phyloP scores from a whole-genome alignment of 2,888 invertebrate genomes.

The Limenitis camilla region DNA sequence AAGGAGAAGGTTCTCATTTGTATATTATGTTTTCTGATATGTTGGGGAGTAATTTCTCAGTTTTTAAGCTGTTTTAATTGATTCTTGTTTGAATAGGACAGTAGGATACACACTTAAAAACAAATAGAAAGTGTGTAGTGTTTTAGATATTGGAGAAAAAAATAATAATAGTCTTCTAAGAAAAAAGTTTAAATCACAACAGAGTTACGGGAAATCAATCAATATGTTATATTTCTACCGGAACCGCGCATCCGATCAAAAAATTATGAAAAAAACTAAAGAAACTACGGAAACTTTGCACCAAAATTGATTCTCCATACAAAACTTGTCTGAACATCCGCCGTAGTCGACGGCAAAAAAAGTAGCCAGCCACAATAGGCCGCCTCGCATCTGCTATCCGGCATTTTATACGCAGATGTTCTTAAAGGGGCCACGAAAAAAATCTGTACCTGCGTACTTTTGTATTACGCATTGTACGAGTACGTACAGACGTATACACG shows the following conservation, averaged over 20 bases:
- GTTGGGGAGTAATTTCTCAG: too few species aligned
- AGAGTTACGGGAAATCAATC: constrained; percentile 4
- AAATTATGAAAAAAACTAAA: constrained; percentile 36
- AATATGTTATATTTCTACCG: constrained; percentile 16
- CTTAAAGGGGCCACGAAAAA: constrained; percentile 40
- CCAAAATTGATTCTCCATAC: constrained; percentile 48
- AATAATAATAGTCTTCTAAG: too few species aligned
- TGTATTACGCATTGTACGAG: constrained; percentile 28
- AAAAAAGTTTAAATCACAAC: neutral
- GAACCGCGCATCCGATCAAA: constrained; percentile 24
- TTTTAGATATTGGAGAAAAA: too few species aligned
- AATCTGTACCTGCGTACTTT: constrained; percentile 56
- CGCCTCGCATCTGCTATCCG: constrained; percentile 61
- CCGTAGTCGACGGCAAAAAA: constrained; percentile 34
- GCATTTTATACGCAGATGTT: constrained; percentile 54
- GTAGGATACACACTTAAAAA: too few species aligned
- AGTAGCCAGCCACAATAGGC: constrained; percentile 42
- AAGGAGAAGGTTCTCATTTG: too few species aligned
- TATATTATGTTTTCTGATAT: too few species aligned
- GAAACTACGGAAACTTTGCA: constrained; percentile 43
- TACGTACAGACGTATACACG: constrained; percentile 33
- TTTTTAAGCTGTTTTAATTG: too few species aligned
- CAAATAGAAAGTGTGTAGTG: too few species aligned
- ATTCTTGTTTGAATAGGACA: too few species aligned
- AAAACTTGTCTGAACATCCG: constrained; percentile 26